Percentiles rank a stretch among this genome's conserved stretches.
Conservation (phyloP, 2,797 vertebrate genomes). For the Tarsius wallacei region DNA sequence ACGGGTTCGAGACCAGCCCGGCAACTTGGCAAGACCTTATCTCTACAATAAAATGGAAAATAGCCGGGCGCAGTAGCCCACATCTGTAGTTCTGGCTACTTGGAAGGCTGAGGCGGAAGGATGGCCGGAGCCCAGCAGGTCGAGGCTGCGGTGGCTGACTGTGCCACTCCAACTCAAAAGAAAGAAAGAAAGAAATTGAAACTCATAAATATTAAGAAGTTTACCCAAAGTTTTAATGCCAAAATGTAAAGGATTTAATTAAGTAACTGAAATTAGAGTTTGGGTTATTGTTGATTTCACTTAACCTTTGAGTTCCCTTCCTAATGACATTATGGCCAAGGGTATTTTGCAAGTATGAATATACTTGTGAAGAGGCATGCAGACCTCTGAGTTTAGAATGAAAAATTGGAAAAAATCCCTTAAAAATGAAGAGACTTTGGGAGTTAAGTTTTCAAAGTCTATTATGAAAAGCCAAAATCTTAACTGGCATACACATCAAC, state of each 20-base stretch:
- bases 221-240: neutral
- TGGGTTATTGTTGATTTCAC: neutral
- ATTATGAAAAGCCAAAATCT: slow-evolving; percentile 16
- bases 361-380: neutral
- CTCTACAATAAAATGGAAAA: too few species aligned
- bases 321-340: neutral
- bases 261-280: neutral
- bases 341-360: neutral
- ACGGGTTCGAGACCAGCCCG: too few species aligned
- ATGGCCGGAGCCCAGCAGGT: too few species aligned
- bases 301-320: neutral
- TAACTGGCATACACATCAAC: neutral
- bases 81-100: too few species aligned
- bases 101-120: too few species aligned
- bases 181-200: too few species aligned
- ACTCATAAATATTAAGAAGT: slow-evolving; percentile 31
- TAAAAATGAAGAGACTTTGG: neutral
- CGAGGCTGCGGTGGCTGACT: too few species aligned
- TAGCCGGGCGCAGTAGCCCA: too few species aligned
- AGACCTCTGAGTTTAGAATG: neutral
- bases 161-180: too few species aligned
- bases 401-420: neutral
- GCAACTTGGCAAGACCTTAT: too few species aligned
- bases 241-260: slow-evolving; percentile 33
- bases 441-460: neutral